Base-by-base conservation (phyloP, 2,113 vertebrate species). In the Dipodomys stephensi region DNA sequence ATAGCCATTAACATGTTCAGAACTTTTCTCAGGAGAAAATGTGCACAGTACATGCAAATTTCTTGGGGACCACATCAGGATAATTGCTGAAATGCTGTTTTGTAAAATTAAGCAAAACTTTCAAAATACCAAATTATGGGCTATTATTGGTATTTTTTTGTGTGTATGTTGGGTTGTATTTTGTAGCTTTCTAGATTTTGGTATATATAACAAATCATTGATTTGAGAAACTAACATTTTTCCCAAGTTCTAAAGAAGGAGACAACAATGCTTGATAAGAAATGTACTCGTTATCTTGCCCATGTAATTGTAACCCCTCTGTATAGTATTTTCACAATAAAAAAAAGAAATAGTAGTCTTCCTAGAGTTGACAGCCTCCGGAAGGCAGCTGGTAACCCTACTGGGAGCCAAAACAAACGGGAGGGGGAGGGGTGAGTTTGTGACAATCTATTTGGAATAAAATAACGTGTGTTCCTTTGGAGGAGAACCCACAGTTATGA, bases 141-240 rank as follows among this genome's bases (percentile, higher is more conserved):
- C 4, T 8, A 65, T 7, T 32, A 19, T 32, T 53, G 53, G 7
- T 32, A 9, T 16, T 83, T 69, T 4, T 77, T 15, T 27, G 7
- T 28, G 15, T 28, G 15, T 46, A 7, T 73, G 30, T 20, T 80
- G 11, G 32, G 25, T 62, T 91, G 30, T 15, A 92, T 35, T 67
- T 78, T 44, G 2, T 67, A 82, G 22, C 30, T 67, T 85, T 91
- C 25, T 68, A 49, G 86, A 57, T 78, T 57, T 81, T 82, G 49
- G 19, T 20, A 57, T 76, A 64, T 83, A 88, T 80, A 22, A 81
- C 64, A 92, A 92, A 64, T 87, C 60, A 77, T 7, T 90, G 65
- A 78, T 83, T 93, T 62, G 94, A 93, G 76, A 83, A 60, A 84
- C 64, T 73, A 83, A 84, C 78, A 90, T 84, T 92, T 92, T 78